phyloP scores from a whole-genome alignment of 2,797 vertebrate species.

The Sardinella longiceps region DNA sequence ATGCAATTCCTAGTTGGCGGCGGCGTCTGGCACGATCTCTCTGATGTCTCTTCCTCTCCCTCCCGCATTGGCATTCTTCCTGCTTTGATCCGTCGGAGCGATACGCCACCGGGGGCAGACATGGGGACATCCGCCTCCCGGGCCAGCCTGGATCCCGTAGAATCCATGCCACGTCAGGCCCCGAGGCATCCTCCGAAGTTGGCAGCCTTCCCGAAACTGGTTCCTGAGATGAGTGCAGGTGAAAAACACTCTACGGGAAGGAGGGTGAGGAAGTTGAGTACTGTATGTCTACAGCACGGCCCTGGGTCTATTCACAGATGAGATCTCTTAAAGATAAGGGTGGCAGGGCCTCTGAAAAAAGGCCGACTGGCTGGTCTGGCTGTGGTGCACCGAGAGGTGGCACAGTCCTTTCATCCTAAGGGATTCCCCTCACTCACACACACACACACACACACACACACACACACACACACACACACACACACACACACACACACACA shows the following conservation, averaged over 20 bases:
- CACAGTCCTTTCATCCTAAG: background rate
- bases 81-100: slow-evolving; percentile 55
- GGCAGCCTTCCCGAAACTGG: slow-evolving; percentile 13
- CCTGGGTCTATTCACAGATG: slow-evolving; percentile 44
- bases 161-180: background rate
- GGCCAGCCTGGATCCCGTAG: background rate
- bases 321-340: slow-evolving; percentile 47
- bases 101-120: slow-evolving; percentile 38
- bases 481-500: too few species aligned
- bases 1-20: slow-evolving; percentile 49
- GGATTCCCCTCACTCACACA: background rate
- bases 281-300: slow-evolving; percentile 39
- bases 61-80: slow-evolving; percentile 49
- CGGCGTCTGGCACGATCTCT: slow-evolving; percentile 39
- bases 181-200: background rate
- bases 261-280: slow-evolving; percentile 54
- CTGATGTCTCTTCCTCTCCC: slow-evolving; percentile 44
- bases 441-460: too few species aligned
- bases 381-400: background rate
- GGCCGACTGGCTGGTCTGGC: background rate
- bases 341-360: background rate
- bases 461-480: too few species aligned
- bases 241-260: slow-evolving; percentile 55
- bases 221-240: slow-evolving; percentile 57
- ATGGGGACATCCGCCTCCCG: background rate